Evolutionary conservation across 2,888 invertebrate genomes (phyloP).

Genomic region (Eristalis pertinax): DNA sequence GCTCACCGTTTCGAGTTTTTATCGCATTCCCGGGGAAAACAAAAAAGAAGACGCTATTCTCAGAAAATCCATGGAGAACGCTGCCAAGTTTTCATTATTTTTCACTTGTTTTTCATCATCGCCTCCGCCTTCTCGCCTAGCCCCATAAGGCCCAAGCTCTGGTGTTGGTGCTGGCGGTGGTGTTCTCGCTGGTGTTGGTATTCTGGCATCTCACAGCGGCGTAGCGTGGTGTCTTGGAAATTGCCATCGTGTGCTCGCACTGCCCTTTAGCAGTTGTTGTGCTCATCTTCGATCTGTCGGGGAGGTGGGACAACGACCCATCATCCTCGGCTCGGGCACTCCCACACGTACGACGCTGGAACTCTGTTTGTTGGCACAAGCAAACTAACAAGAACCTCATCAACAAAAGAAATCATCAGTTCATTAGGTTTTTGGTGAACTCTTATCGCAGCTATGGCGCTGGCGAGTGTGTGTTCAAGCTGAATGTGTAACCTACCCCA

Average conservation of each 20-base stretch:
- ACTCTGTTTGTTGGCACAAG: slow-evolving; percentile 66
- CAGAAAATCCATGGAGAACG: slow-evolving; percentile 55
- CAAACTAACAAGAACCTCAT: slow-evolving; percentile 69
- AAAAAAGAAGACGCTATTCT: slow-evolving; percentile 15
- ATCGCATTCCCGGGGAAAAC: slow-evolving; percentile 39
- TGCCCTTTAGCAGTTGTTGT: slow-evolving; percentile 45
- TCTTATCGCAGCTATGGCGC: slow-evolving; percentile 52
- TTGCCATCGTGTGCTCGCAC: slow-evolving; percentile 47
- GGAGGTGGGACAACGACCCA: slow-evolving; percentile 1
- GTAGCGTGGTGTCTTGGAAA: slow-evolving; percentile 47
- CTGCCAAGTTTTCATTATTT: slow-evolving; percentile 72
- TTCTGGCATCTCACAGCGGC: slow-evolving; percentile 12
- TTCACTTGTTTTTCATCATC: slow-evolving; percentile 55
- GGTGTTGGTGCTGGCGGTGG: slow-evolving; percentile 20
- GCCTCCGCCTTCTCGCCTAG: slow-evolving; percentile 30
- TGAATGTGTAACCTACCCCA: slow-evolving; percentile 45
- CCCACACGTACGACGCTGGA: slow-evolving; percentile 36
- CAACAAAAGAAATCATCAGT: slow-evolving; percentile 74
- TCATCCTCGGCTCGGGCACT: slow-evolving; percentile 41
- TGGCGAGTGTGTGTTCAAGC: slow-evolving; percentile 36
- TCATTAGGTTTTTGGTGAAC: slow-evolving; percentile 73
- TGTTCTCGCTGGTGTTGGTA: slow-evolving; percentile 43
- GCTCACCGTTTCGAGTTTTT: slow-evolving; percentile 66
- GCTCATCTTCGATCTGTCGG: background rate
- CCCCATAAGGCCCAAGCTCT: slow-evolving; percentile 36